phyloP scores from a whole-genome alignment of 2,113 vertebrate species.

The Agelaius phoeniceus region DNA sequence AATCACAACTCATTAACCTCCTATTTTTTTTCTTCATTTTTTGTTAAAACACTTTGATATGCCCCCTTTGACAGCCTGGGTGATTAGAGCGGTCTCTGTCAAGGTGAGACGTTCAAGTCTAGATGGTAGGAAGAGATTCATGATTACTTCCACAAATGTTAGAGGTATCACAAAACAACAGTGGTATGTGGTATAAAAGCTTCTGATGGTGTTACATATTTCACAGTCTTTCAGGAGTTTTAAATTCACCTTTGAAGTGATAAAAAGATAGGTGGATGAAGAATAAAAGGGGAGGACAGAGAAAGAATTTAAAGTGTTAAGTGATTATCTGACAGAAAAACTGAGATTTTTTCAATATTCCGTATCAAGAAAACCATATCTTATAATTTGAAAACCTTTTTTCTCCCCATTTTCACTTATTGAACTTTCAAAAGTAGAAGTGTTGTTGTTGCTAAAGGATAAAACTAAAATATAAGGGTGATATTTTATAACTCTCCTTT shows the following conservation, averaged over 20 bases:
- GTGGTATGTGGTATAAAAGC: background rate
- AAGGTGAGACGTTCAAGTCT: background rate
- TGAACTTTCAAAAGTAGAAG: background rate
- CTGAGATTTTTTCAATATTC: background rate
- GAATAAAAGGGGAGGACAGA: background rate
- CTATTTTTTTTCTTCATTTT: background rate
- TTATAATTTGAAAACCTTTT: background rate
- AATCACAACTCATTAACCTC: background rate
- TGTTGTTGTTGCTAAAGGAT: background rate
- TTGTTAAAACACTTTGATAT: background rate
- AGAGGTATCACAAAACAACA: background rate
- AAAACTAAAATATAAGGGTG: background rate
- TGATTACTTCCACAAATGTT: background rate
- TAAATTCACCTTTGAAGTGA: background rate
- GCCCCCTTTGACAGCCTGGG: background rate
- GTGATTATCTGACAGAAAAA: background rate
- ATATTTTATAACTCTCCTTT: background rate
- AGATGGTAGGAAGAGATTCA: background rate
- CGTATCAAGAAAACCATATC: background rate
- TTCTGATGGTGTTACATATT: background rate
- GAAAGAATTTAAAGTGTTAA: background rate
- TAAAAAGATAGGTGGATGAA: background rate
- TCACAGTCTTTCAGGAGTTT: background rate
- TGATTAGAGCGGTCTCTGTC: background rate
- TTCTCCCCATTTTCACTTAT: background rate